Evolutionary conservation across 2,888 invertebrate genomes (phyloP), one percentile per base, ranked within the genome.

Genomic region (Trissolcus japonicus): DNA sequence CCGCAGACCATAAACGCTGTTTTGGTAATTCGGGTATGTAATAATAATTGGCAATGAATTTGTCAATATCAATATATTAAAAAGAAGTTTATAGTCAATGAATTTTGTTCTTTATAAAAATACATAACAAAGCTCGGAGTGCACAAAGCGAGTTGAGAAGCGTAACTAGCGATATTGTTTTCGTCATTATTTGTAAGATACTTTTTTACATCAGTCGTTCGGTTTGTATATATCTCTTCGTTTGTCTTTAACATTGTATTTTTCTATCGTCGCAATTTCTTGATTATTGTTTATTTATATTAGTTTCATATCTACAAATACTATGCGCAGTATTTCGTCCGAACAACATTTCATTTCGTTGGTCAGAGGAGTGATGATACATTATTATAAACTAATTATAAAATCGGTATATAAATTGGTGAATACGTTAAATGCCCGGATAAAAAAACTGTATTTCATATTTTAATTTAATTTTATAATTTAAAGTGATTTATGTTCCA

Each of bases 41-140:
- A 16, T 46, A 14, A 46, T 25, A 56, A 35, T 59, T 9, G 57
- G 17, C 46, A 59, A 56, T 61, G n/a, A 61, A 46, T 46, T 60
- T 80, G 78, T 84, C 83, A 76, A 76, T 85, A 82, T 79, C 81
- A 85, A 84, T 86, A 83, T 83, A 83, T 85, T 86, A 81, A 80
- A 80, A 80, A 83, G 81, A 81, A 81, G 9, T 35, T 80, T 81
- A 73, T 82, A 84, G 81, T 82, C 81, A 83, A 81, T 80, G 82
- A 82, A 85, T 81, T 81, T 82, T 81, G 83, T 83, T 85, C 81
- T 82, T 87, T 87, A 88, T 87, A 89, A 88, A 88, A 89, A 88
- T 87, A 88, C 87, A 84, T 87, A 87, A 88, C 84, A 81, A 87
- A 87, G 86, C 86, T 85, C 81, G 83, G 80, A 85, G 83, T 86